Evolutionary conservation across 2,888 invertebrate genomes (phyloP).

Genomic region (Cheilosia vulpina): DNA sequence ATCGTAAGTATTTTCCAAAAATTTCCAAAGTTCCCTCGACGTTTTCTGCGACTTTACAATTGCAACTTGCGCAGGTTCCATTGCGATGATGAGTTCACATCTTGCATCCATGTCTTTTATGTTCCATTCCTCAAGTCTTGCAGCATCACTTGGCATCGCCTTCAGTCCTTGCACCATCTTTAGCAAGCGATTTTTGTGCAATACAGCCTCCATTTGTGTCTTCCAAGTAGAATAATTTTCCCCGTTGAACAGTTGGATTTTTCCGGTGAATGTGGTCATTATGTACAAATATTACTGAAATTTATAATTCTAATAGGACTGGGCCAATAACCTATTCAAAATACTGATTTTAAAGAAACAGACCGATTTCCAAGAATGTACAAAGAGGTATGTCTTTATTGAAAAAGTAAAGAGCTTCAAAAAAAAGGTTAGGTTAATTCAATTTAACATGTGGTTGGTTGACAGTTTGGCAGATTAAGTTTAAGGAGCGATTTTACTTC

Average conservation of each 20-base stretch:
- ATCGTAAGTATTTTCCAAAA: slow-evolving; percentile 9
- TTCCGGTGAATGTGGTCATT: slow-evolving; percentile 1
- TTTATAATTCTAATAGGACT: background rate
- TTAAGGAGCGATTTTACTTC: too few relatives aligned
- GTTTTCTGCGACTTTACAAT: slow-evolving; percentile 18
- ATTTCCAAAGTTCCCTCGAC: slow-evolving; percentile 44
- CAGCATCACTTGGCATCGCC: background rate
- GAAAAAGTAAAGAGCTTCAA: too few relatives aligned
- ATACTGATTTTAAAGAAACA: background rate
- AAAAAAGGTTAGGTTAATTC: too few relatives aligned
- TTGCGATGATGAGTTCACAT: slow-evolving; percentile 24
- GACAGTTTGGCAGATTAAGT: too few relatives aligned
- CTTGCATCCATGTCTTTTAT: slow-evolving; percentile 27
- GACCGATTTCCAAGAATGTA: too few relatives aligned
- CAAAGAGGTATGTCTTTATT: too few relatives aligned
- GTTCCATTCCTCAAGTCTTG: slow-evolving; percentile 4
- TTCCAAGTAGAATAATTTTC: slow-evolving; percentile 32
- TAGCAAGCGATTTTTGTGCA: slow-evolving; percentile 11
- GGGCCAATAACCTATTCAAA: background rate
- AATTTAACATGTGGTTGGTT: too few relatives aligned
- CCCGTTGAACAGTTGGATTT: slow-evolving; percentile 18
- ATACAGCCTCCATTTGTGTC: slow-evolving; percentile 36
- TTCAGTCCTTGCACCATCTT: slow-evolving; percentile 9
- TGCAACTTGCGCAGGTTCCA: slow-evolving; percentile 29
- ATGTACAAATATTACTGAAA: too few relatives aligned